Evolutionary conservation across 2,113 vertebrate species (phyloP), one percentile per base, ranked within the genome.

Genomic region (Cisticola juncidis): DNA sequence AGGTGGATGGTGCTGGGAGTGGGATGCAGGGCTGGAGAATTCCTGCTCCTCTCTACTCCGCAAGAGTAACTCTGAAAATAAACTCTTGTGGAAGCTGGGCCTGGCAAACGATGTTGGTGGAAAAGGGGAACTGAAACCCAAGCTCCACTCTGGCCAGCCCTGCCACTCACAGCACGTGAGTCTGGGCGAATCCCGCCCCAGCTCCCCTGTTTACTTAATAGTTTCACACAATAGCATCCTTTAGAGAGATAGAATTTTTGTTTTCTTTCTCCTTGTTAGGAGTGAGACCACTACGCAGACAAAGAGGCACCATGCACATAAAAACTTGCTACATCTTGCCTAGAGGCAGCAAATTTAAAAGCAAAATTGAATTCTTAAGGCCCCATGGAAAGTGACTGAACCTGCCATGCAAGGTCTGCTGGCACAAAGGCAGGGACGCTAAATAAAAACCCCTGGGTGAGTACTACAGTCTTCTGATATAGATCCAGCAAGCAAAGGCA

Each of bases 301-400:
- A 96, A 97, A 81, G 97, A 96, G 96, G 97, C 97, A 97, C 97
- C 97, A 92, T 40, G 70, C 14, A 10, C 87, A 82, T 94, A 60
- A 95, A 94, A 95, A 94, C 95, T 93, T 97, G 96, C 95, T 92
- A 42, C 94, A 95, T 97, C 96, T 95, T 96, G 96, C 96, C 97
- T 93, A 17, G 78, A 96, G 94, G 95, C 95, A 96, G 95, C 82
- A 85, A 86, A 92, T 95, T 95, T 95, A 85, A 96, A 96, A 96
- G 95, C 87, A 95, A 96, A 96, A 97, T 96, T 93, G 93, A 65
- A 92, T 96, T 97, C 92, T 96, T 86, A 81, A 91, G 95, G 95
- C 93, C 94, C 91, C 50, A 5, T 85, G 87, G 90, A 95, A 89
- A 94, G 85, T 97, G 84, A 91, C 89, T 61, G 72, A 94, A 90